Evolutionary conservation across 1,140 invertebrate genomes (phyloP), one percentile per base, ranked within the genome.

Genomic region (Papilio glaucus): DNA sequence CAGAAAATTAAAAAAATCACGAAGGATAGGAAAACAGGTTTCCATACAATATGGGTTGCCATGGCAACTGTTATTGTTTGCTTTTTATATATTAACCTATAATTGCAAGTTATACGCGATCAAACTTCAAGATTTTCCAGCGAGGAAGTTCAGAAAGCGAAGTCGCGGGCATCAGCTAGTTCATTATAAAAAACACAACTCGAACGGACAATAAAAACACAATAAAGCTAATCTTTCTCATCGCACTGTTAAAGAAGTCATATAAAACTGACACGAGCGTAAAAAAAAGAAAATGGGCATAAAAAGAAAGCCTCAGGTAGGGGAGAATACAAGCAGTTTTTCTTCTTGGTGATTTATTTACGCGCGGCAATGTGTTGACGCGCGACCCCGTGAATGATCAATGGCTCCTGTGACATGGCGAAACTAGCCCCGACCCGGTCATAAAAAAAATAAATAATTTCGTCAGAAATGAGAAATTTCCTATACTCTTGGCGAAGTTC

Each of bases 341-440:
- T 76, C 62, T 62, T 42, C 65, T 42, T 77, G 67, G 65, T 53
- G 63, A 69, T 68, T 75, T 78, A 75, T 77, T 78, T 76, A 76
- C 53, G 71, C 49, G 75, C 24, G 21, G 63, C 73, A 72, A 72
- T 57, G 72, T 76, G 71, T 78, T 80, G 53, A 76, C 69, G 73
- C 72, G 67, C 29, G 61, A 73, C 41, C 70, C 71, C 76, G 72
- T 81, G 74, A 79, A 82, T 85, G 83, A 85, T 85, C 78, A 80
- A 85, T 85, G 69, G 67, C 49, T 57, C 26, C 63, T 26, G 71
- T 42, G 73, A 78, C 77, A 73, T 69, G 61, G 68, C 69, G 1
- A 39, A 39, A 38, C 61, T 63, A 63, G 29, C 61, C 45, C 0
- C n/a, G n/a, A 53, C 45, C 45, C 45, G 4, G 15, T 21, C 9